Percentiles rank a stretch among this genome's conserved stretches.
phyloP scores from a whole-genome alignment of 2,113 vertebrate genomes.

The Copsychus sechellarum region DNA sequence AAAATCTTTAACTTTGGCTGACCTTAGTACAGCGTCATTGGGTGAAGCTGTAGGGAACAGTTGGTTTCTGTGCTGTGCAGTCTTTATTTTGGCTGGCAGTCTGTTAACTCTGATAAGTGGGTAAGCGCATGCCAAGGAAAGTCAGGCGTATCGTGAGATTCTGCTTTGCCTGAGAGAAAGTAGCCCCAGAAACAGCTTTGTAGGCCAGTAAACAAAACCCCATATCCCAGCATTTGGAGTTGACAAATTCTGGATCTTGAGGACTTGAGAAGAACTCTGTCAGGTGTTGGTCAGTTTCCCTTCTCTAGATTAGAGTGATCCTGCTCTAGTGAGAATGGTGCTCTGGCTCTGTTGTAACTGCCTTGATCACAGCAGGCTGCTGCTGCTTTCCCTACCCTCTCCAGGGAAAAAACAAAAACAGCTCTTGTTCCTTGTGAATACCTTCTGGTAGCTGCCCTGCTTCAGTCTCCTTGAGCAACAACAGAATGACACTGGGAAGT shows the following conservation, averaged over 20 bases:
- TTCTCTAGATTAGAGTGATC: not conserved
- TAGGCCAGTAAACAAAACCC: not conserved
- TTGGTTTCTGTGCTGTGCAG: slow-evolving; percentile 37
- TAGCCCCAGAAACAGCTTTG: not conserved
- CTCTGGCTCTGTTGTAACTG: not conserved
- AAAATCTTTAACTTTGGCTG: slow-evolving; percentile 61
- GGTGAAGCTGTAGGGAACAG: slow-evolving; percentile 49
- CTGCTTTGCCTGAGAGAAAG: not conserved
- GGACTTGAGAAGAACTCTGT: not conserved
- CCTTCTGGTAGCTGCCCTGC: not conserved
- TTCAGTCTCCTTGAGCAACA: not conserved
- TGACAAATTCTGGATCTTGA: not conserved
- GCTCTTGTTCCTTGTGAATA: not conserved
- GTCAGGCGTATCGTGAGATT: not conserved
- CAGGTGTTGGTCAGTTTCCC: not conserved
- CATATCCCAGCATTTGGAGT: not conserved
- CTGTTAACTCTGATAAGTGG: not conserved
- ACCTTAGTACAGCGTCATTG: not conserved
- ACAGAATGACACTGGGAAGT: not conserved
- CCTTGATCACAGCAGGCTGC: not conserved
- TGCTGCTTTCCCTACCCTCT: not conserved
- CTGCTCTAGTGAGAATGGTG: not conserved
- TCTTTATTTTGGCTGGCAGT: slow-evolving; percentile 50
- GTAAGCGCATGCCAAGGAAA: slow-evolving; percentile 5
- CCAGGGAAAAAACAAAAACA: not conserved